Evolutionary conservation across 1,140 invertebrate genomes (phyloP).

Genomic region (Andrena cerasifolii): DNA sequence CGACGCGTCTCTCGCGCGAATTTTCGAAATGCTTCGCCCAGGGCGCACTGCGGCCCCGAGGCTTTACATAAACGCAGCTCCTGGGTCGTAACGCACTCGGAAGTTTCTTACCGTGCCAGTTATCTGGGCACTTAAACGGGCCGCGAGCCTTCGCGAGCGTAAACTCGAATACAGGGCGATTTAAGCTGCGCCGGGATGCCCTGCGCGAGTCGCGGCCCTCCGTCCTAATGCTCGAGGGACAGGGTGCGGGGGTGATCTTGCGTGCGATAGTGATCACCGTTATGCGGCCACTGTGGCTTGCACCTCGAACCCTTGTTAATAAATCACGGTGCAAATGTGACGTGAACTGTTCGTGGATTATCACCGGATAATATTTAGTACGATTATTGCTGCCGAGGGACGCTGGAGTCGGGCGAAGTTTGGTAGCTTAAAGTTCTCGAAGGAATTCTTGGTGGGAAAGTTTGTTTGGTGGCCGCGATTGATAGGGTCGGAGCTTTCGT

Average conservation of each 20-base stretch:
- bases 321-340: neutral
- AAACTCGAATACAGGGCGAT: constrained; percentile 34
- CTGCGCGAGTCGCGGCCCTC: neutral
- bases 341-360: neutral
- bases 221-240: neutral
- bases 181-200: neutral
- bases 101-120: constrained; percentile 38
- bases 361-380: neutral
- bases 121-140: constrained; percentile 26
- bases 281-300: neutral
- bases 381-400: too few species aligned
- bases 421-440: neutral
- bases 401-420: neutral
- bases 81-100: neutral
- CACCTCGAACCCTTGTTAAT: neutral
- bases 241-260: neutral
- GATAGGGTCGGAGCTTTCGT: too few species aligned
- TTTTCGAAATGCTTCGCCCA: neutral
- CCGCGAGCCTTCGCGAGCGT: neutral
- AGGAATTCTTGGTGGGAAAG: too few species aligned
- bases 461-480: too few species aligned
- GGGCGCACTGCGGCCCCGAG: too few species aligned
- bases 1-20: too few species aligned
- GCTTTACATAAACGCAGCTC: neutral
- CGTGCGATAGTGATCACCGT: neutral